Conservation (phyloP, 1,140 invertebrate species). For the Eurosta solidaginis region DNA sequence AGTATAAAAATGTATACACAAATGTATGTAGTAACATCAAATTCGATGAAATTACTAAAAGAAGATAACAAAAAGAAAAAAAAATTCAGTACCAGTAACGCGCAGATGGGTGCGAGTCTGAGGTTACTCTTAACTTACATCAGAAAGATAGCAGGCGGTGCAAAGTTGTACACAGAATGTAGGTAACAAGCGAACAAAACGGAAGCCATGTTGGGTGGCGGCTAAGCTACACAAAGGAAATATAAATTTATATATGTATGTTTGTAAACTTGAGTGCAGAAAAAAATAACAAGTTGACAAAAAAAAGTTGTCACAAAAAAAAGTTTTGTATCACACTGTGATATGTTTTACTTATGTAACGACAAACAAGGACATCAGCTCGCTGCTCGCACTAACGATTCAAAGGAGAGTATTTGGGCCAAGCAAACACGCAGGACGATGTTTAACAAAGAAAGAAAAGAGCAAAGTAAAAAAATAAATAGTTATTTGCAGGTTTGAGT, state of each 20-base stretch:
- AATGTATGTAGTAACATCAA: too few species aligned
- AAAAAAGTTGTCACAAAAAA: slow-evolving; percentile 30
- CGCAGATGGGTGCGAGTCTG: not conserved
- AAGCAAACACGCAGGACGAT: not conserved
- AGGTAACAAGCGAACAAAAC: slow-evolving; percentile 2
- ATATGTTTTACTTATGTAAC: slow-evolving; percentile 42
- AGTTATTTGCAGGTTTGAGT: not conserved
- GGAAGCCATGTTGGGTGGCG: slow-evolving; percentile 18
- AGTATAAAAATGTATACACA: too few species aligned
- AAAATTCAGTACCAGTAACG: not conserved
- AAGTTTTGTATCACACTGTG: slow-evolving; percentile 42
- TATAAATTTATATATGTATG: not conserved
- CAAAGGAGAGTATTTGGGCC: not conserved
- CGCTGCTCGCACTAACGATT: slow-evolving; percentile 26
- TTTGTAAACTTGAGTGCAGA: not conserved
- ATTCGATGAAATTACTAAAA: not conserved
- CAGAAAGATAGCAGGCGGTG: not conserved
- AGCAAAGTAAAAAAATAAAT: not conserved
- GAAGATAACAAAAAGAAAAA: not conserved
- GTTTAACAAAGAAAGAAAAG: too few species aligned
- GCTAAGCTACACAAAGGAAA: not conserved
- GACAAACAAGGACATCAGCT: slow-evolving; percentile 47
- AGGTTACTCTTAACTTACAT: not conserved
- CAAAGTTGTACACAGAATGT: slow-evolving; percentile 5
- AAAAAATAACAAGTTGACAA: slow-evolving; percentile 6